Percentiles rank a stretch among this genome's conserved stretches.
Evolutionary conservation across 1,140 invertebrate species (phyloP).

Genomic region (Plodia interpunctella): DNA sequence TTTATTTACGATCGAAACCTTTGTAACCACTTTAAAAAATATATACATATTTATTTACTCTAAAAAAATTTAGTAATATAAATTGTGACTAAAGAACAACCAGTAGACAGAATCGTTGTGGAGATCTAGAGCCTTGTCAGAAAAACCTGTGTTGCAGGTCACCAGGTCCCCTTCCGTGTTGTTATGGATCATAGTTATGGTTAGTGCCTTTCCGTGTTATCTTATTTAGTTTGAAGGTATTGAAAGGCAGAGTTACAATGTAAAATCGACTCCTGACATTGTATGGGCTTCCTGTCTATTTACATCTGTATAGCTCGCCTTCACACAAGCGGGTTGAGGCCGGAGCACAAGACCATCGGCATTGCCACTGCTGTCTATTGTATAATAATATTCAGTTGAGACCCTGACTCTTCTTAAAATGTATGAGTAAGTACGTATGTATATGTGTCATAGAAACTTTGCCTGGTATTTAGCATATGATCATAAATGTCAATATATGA

Average conservation of each 20-base stretch:
- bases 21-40: too few relatives aligned
- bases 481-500: not conserved
- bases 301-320: conserved; percentile 64
- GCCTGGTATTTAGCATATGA: not conserved
- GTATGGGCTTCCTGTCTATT: conserved; percentile 67
- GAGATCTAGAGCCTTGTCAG: too few relatives aligned
- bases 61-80: too few relatives aligned
- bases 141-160: too few relatives aligned
- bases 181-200: too few relatives aligned
- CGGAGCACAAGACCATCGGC: conserved; percentile 37
- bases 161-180: too few relatives aligned
- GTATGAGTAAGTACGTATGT: not conserved
- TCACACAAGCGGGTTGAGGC: conserved; percentile 69
- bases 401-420: conserved; percentile 3
- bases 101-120: too few relatives aligned
- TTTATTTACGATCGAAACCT: too few relatives aligned
- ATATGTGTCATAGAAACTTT: not conserved
- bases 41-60: too few relatives aligned
- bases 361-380: conserved; percentile 30
- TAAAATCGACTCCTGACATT: conserved; percentile 52
- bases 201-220: not conserved
- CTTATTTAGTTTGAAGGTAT: not conserved
- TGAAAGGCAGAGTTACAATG: conserved; percentile 4
- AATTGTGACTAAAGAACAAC: too few relatives aligned
- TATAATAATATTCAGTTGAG: conserved; percentile 3